Evolutionary conservation across 1,140 invertebrate genomes (phyloP), one percentile per base, ranked within the genome.

Genomic region (Holotrichia oblita): DNA sequence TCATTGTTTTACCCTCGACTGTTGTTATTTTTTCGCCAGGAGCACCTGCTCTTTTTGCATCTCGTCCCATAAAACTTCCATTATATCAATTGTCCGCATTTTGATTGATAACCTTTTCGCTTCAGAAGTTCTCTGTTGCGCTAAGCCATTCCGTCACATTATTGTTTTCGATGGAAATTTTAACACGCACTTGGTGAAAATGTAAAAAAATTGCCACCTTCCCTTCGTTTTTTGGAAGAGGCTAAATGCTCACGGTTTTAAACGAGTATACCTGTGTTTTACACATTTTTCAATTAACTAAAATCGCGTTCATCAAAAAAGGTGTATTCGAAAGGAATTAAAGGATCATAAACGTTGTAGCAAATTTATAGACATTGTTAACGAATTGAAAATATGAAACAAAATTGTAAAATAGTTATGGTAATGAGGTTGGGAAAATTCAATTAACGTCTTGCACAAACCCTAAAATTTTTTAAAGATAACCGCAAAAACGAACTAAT

Each of bases 21-120:
- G 48, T n/a, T n/a, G n/a, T 55, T 55, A 55, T 55, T 55, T 55
- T 55, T 55, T 55, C 17, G 10, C 4, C 17, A 12, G 6, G 17
- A 4, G 6, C 6, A n/a, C 48, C 48, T 55, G 48, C 48, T 55
- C 48, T 55, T 55, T 48, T 55, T 55, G 14, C 48, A 55, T 55
- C 48, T 55, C 48, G 12, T 55, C 10, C 48, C 17, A 55, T 55
- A 55, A 55, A 55, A 55, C 48, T n/a, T 55, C 48, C 48, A 55
- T 55, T 55, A 55, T 55, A 55, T 55, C 48, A 17, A 55, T 55
- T 55, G 48, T 55, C n/a, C 48, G 14, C 17, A 55, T n/a, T 55
- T 55, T 55, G 48, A 55, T 55, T 55, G 48, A 55, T 55, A 55
- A 55, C 48, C 14, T 55, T 55, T 55, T 55, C 48, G 48, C 48